Evolutionary conservation across 2,797 vertebrate genomes (phyloP), one percentile per base, ranked within the genome.

Genomic region (Coendou prehensilis): DNA sequence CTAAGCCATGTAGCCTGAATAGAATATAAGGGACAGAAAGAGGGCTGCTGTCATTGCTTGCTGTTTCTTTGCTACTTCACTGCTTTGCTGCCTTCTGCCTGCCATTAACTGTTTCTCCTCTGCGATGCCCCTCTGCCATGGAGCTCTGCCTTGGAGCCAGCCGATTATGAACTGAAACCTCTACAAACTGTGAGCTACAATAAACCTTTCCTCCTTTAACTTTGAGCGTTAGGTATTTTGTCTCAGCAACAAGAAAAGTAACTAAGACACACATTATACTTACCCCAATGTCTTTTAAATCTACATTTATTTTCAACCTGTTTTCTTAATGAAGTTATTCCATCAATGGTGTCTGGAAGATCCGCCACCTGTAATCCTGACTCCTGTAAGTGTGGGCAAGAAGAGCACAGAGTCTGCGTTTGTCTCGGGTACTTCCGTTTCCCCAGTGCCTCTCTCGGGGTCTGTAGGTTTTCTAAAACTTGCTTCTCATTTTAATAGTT

Each of bases 271-370:
- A 76, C 18, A 22, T 76, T 50, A 56, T 13, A 88, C 52, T 23
- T 37, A 64, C 14, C 13, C 64, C 93, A 87, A 88, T 54, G 30
- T 37, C 22, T 92, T 75, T 79, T 76, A 56, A 92, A 81, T 69
- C 30, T 78, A 52, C 26, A 2, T 76, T 37, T 76, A 80, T 67
- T 89, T 90, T 92, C 69, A 94, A 82, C n/a, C 52, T 59, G 26
- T 20, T 87, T 80, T n/a, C 7, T 67, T 96, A 26, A 14, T 79
- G 59, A 93, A 91, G 26, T 81, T 85, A 30, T 59, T 85, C 61
- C 11, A 61, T 63, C 20, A 78, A n/a, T 52, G 15, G 17, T 9
- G 37, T 50, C 75, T 88, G 87, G 47, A 81, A 92, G 82, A 73
- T 10, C 18, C 6, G 79, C 37, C 50, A 81, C 69, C 56, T n/a